Evolutionary conservation across 2,888 invertebrate species (phyloP), one percentile per base, ranked within the genome.

Genomic region (Euzophera pinguis): DNA sequence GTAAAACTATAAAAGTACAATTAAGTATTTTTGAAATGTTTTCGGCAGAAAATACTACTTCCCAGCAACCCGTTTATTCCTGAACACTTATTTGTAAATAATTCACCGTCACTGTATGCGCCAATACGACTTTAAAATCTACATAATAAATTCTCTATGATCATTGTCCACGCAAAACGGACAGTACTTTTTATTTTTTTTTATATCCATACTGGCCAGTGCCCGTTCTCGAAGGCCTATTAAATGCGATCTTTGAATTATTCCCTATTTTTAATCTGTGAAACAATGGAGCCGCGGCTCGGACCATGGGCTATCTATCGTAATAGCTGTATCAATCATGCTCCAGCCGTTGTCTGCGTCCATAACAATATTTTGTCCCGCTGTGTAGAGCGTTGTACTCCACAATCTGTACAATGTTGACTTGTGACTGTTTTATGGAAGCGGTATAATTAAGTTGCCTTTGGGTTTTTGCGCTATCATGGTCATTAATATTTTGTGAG

Each of bases 261-360:
- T 16, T 37, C 39, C 17, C n/a, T 29, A 43, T 48, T 38, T 49
- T 48, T 48, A 48, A 47, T 50, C 43, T 32, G 13, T 22, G 16
- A 42, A n/a, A 47, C 56, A 71, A 67, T 64, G 71, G 60, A 64
- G 52, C 56, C 62, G 27, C 43, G 47, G 48, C 32, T 5, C 45
- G 39, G 60, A 60, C 67, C 67, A 69, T 57, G 53, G 65, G 71
- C 65, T 68, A 71, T 73, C 64, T 67, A 64, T 64, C 57, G 63
- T 67, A 71, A 70, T 63, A 62, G 64, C 61, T 54, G 62, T 61
- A 69, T 67, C 64, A 62, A 72, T 70, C 70, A 74, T 66, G 58
- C 52, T 54, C 14, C 16, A 61, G 52, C 53, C 61, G 59, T 52
- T 63, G 55, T 53, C 8, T 50, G 41, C 41, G 16, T 42, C 52